Base-by-base conservation (phyloP, 1,140 invertebrate species). In the Bombus soroeensis region DNA sequence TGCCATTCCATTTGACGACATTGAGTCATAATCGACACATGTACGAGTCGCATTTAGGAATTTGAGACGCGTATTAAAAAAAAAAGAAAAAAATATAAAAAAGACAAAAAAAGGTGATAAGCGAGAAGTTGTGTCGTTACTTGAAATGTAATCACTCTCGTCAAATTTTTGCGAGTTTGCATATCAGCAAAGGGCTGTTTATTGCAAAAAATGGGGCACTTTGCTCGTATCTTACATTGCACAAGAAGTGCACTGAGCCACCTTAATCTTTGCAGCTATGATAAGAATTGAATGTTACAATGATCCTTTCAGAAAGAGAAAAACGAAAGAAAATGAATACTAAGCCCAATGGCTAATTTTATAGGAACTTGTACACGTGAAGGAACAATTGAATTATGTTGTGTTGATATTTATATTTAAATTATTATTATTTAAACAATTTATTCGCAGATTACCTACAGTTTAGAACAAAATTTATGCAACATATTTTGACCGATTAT, bases 331-430 rank as follows among this genome's bases (percentile, higher is more conserved):
- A 68, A 87, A 70, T 39, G 13, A 77, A 75, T 64, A 76, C 70
- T 66, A 71, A 87, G 66, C 64, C 72, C 66, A 85, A 89, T 88
- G 83, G 89, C 91, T 92, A 92, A 88, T 87, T 90, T 91, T 86
- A 89, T 89, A 92, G 87, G 75, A 93, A 89, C 88, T 90, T 86
- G 86, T 80, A 84, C 53, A 87, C 88, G 80, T 73, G 80, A 86
- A 78, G 70, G 85, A 86, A 83, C 83, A 87, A 87, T 73, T 82
- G 85, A 89, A 91, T 89, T 91, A 91, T 92, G 90, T 93, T 93
- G 89, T 85, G 87, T 93, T 94, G 89, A 94, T 93, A 92, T 94
- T 94, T 94, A 93, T 94, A 92, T 85, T 93, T 94, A 93, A 93
- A 92, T 94, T 93, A 94, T 94, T 93, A 89, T 92, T 89, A 90